phyloP scores from a whole-genome alignment of 1,140 invertebrate genomes.

The Hylyphantes graminicola region DNA sequence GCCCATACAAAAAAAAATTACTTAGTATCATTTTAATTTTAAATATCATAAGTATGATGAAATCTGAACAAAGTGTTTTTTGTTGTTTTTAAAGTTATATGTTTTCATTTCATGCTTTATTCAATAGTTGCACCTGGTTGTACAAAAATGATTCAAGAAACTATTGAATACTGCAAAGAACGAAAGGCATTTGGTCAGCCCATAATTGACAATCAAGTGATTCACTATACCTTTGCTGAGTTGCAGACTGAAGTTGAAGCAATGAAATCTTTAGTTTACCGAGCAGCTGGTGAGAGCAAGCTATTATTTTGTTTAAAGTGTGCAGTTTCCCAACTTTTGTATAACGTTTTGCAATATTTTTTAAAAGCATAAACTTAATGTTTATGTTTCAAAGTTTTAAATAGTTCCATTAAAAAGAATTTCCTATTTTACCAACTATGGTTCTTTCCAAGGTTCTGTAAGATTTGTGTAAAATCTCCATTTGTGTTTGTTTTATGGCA shows the following conservation, averaged over 20 bases:
- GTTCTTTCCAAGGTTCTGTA: no score
- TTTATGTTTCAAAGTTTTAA: no score
- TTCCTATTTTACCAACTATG: no score
- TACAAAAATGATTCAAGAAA: conserved; percentile 69
- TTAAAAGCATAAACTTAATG: no score
- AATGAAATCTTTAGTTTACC: conserved; percentile 70
- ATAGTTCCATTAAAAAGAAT: no score
- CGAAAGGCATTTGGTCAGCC: conserved; percentile 71
- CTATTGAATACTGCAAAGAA: conserved; percentile 71
- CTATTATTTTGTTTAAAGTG: not conserved
- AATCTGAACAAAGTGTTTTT: not conserved
- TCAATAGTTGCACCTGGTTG: conserved; percentile 61
- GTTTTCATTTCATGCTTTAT: not conserved
- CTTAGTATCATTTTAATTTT: not conserved
- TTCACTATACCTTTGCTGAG: conserved; percentile 73
- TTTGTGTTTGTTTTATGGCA: no score
- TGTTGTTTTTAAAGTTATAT: no score
- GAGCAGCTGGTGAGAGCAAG: conserved; percentile 67
- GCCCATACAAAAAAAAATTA: no score
- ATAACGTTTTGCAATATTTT: no score
- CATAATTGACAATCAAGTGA: conserved; percentile 71
- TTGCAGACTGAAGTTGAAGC: conserved; percentile 73
- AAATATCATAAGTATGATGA: not conserved
- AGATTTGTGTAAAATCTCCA: no score
- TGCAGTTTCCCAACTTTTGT: no score